Conservation (phyloP, 2,797 vertebrate genomes). For the Diglossa cyanea region DNA sequence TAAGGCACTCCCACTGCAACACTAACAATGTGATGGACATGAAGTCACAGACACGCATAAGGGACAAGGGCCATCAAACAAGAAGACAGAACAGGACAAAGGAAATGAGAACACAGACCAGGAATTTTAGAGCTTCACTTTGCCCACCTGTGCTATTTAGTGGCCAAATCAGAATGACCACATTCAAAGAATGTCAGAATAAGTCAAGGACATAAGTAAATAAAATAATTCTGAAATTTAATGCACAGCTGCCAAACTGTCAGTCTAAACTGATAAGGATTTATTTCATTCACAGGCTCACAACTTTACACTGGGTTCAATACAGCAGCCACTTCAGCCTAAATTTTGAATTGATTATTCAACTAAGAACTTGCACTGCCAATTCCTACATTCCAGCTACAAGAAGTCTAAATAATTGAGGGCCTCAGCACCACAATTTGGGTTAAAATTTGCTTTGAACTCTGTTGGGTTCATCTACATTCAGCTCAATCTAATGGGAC, state of each 20-base stretch:
- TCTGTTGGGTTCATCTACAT: neutral
- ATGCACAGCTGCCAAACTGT: neutral
- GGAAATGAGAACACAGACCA: neutral
- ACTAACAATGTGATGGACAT: conserved; percentile 48
- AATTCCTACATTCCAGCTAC: neutral
- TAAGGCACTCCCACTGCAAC: neutral
- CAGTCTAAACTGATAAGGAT: neutral
- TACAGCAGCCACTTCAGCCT: neutral
- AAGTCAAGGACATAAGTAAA: neutral
- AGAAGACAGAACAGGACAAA: neutral
- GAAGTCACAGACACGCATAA: conserved; percentile 27
- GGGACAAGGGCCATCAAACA: neutral
- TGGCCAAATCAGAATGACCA: neutral
- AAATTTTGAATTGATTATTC: neutral
- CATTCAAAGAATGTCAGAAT: neutral
- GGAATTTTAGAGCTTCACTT: neutral
- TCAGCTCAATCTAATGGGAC: neutral
- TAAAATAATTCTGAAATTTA: neutral
- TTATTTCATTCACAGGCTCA: neutral
- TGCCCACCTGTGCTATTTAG: neutral
- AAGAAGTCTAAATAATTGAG: neutral
- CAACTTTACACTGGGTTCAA: neutral
- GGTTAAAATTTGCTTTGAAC: neutral
- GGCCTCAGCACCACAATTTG: neutral
- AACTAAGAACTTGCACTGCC: neutral